Evolutionary conservation across 2,888 invertebrate genomes (phyloP).

Genomic region (Ypsolopha scabrella): DNA sequence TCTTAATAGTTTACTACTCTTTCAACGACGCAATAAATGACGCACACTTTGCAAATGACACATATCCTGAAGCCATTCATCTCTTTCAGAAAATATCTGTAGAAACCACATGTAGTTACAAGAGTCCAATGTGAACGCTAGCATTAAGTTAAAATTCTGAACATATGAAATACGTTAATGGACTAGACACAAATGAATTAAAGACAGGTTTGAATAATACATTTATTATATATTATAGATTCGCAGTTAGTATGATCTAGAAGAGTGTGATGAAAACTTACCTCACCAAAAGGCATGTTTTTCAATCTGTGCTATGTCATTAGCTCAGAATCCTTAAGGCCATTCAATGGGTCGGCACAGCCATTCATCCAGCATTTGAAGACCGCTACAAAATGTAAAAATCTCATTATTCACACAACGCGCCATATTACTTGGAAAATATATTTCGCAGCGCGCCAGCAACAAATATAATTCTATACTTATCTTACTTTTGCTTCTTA

Average conservation of each 20-base stretch:
- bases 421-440: conserved; percentile 20
- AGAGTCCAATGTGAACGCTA: conserved; percentile 19
- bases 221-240: conserved; percentile 13
- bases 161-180: no score
- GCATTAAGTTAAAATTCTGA: not conserved
- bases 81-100: no score
- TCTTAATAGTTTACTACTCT: no score
- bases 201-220: no score
- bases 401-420: conserved; percentile 46
- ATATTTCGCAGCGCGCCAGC: conserved; percentile 39
- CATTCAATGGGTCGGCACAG: conserved; percentile 22
- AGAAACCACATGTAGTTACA: conserved; percentile 34
- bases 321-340: conserved; percentile 22
- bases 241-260: conserved; percentile 23
- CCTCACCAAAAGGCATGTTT: conserved; percentile 31
- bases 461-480: conserved; percentile 27
- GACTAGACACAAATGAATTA: no score
- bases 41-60: no score
- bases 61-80: no score
- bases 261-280: conserved; percentile 30
- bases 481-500: conserved; percentile 25
- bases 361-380: conserved; percentile 49
- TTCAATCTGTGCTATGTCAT: conserved; percentile 23
- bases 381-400: conserved; percentile 59
- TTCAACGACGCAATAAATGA: no score